Conservation (phyloP, 2,113 vertebrate species). For the Myxocyprinus asiaticus region DNA sequence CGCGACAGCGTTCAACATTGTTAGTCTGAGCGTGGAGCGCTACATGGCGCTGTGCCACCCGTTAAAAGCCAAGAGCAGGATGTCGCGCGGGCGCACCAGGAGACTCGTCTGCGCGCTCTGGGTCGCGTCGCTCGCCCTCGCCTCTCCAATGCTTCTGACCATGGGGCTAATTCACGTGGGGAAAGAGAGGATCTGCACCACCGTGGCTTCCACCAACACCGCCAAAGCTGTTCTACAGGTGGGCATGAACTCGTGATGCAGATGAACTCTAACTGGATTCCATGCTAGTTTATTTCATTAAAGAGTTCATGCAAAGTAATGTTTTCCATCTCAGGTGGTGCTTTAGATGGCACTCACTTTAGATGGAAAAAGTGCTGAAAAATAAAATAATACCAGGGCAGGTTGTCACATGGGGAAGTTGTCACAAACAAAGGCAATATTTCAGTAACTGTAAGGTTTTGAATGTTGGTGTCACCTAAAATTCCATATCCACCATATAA, state of each 20-base stretch:
- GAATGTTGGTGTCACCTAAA: too few relatives aligned
- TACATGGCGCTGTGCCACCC: constrained; percentile 98
- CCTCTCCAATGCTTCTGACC: constrained; percentile 89
- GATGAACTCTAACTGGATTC: too few relatives aligned
- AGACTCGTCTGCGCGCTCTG: constrained; percentile 92
- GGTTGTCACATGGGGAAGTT: too few relatives aligned
- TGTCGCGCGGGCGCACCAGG: constrained; percentile 95
- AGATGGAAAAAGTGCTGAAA: too few relatives aligned
- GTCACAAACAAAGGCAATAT: too few relatives aligned
- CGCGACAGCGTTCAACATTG: constrained; percentile 91
- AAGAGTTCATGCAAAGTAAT: too few relatives aligned
- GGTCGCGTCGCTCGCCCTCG: constrained; percentile 86
- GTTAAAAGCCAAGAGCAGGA: constrained; percentile 95
- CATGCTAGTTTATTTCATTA: too few relatives aligned
- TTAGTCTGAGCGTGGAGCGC: constrained; percentile 91
- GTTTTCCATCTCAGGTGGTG: too few relatives aligned
- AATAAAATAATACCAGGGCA: too few relatives aligned
- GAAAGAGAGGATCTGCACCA: constrained; percentile 80
- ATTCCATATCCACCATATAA: too few relatives aligned
- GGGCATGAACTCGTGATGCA: constrained; percentile 60
- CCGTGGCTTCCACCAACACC: constrained; percentile 73
- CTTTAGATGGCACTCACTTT: too few relatives aligned
- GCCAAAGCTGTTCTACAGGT: constrained; percentile 92
- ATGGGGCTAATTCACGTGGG: constrained; percentile 83
- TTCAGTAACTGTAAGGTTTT: too few relatives aligned